Conservation (phyloP, 2,888 invertebrate species). For the Cheilosia scutellata region DNA sequence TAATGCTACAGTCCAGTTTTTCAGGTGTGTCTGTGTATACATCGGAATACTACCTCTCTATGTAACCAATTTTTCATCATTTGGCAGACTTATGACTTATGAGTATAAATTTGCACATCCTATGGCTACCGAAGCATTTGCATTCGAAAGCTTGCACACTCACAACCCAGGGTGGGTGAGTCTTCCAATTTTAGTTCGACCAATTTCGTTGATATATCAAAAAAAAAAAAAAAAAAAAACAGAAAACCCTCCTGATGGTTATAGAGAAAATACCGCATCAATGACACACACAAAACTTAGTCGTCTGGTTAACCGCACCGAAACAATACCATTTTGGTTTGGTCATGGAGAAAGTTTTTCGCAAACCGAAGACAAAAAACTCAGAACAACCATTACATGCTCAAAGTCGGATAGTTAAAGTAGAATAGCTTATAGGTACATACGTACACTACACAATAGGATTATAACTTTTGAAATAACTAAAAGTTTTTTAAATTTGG, state of each 20-base stretch:
- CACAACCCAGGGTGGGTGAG: neutral
- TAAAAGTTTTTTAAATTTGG: conserved; percentile 57
- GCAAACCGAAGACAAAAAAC: neutral
- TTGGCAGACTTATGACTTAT: too few relatives aligned
- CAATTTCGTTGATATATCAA: too few relatives aligned
- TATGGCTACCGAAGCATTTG: neutral
- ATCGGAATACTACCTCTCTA: too few relatives aligned
- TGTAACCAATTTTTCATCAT: neutral
- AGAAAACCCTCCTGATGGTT: neutral
- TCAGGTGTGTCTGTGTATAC: too few relatives aligned
- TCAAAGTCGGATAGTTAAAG: conserved; percentile 34
- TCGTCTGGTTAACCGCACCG: conserved; percentile 35
- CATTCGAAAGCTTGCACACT: neutral
- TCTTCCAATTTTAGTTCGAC: too few relatives aligned
- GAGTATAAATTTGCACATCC: too few relatives aligned
- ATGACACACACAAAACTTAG: conserved; percentile 2
- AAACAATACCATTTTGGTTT: conserved; percentile 23
- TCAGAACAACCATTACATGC: conserved; percentile 15
- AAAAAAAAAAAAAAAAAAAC: too few relatives aligned
- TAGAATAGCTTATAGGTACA: neutral
- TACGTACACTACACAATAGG: neutral
- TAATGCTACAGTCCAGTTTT: too few relatives aligned
- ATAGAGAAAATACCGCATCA: conserved; percentile 6
- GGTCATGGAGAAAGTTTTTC: conserved; percentile 27
- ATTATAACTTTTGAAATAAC: conserved; percentile 12